These are phyloP conservation scores for Branchellion lobata DNA, from an alignment of 2,888 invertebrate genomes.

Conservation along the genomic window DNA sequence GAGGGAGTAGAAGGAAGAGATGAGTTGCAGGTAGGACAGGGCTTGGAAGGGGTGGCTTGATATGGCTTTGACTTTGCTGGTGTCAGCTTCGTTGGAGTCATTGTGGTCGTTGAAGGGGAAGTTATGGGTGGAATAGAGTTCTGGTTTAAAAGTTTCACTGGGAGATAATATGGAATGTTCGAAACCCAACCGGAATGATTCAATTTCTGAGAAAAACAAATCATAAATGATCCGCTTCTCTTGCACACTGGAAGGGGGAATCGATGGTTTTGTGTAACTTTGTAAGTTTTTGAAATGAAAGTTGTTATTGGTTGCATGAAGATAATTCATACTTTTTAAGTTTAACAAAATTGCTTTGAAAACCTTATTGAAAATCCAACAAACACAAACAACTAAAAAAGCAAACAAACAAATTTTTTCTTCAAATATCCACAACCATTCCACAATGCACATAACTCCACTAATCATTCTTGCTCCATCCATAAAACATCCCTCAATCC, in stretches of 20 bases:
- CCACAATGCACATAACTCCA: too few species aligned
- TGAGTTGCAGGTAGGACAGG: not conserved
- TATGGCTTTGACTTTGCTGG: not conserved
- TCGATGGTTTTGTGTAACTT: too few species aligned
- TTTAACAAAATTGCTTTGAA: too few species aligned
- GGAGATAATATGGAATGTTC: not conserved
- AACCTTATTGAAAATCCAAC: too few species aligned
- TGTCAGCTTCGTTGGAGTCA: not conserved
- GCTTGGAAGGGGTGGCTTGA: not conserved
- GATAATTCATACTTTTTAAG: too few species aligned
- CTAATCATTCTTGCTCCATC: too few species aligned
- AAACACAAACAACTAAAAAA: too few species aligned
- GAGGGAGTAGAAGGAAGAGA: slow-evolving; percentile 16
- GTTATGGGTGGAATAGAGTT: not conserved
- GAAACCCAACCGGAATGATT: slow-evolving; percentile 67
- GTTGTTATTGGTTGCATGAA: too few species aligned
- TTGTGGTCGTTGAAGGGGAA: not conserved
- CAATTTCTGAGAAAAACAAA: slow-evolving; percentile 85
- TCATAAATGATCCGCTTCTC: slow-evolving; percentile 89
- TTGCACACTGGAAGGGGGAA: slow-evolving; percentile 69
- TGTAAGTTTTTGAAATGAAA: too few species aligned
- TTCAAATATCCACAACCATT: too few species aligned
- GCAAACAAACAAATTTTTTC: too few species aligned
- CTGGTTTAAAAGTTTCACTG: not conserved
- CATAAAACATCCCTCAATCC: not conserved